Base-by-base conservation (phyloP, 2,113 vertebrate species). In the Saguinus imperator region DNA sequence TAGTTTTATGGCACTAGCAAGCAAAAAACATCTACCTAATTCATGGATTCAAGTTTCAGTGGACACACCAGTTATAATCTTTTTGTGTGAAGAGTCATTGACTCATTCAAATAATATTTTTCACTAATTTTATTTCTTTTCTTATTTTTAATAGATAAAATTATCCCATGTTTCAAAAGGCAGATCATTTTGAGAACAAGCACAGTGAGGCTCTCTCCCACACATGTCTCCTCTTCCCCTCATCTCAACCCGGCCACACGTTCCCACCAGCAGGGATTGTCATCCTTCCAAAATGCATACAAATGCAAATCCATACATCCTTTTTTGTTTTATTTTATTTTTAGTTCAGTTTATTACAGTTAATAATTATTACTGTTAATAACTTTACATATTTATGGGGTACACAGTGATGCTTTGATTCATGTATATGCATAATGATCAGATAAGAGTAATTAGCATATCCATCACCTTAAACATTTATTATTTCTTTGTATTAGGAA, bases 171-270 rank as follows among this genome's bases (percentile, higher is more conserved):
- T 87, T 87, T 79, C 14, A 29, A 43, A 87, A 77, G 82, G 4
- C 27, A 82, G 29, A 20, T 57, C 43, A 18, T 32, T 58, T n/a
- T n/a, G 21, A n/a, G 32, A 88, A 37, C 2, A 11, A 29, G 37
- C 5, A 58, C 37, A 75, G 18, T n/a, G 11, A 61, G 8, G 1
- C 45, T n/a, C 10, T 23, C 21, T 48, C 12, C 12, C 27, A 20
- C 8, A 77, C 43, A 37, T 8, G 1, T 10, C 13, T 25, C 6
- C 4, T 40, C 12, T 37, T 27, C 25, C 3, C 5, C 3, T 23
- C 2, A 8, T 37, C 14, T 57, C 37, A 23, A 79, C 11, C 0
- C 23, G 4, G n/a, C 8, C 6, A 23, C 4, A 9, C 0, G 11
- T 52, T 11, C 6, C 16, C 1, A 27, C 14, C 27, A 45, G 6